Evolutionary conservation across 2,797 vertebrate species (phyloP).

Genomic region (Anolis apletophallus): DNA sequence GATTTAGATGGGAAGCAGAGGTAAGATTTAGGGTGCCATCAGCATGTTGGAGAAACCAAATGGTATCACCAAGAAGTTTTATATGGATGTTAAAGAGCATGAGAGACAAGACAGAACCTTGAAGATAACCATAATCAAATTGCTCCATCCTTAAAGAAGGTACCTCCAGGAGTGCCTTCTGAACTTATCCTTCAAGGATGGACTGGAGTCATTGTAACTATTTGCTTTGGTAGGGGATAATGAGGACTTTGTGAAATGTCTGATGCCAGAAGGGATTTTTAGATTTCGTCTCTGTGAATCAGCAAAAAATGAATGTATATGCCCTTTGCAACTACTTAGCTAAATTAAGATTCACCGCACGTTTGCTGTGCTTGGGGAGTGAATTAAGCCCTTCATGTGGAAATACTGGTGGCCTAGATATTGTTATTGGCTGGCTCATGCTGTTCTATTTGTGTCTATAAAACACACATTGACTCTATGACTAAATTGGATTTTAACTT

Average conservation of each 20-base stretch:
- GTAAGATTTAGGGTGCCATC: not conserved
- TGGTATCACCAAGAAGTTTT: not conserved
- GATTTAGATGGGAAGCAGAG: not conserved
- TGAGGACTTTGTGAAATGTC: not conserved
- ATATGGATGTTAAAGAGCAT: not conserved
- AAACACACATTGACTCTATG: conserved; percentile 25
- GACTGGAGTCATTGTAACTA: not conserved
- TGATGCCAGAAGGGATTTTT: not conserved
- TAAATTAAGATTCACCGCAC: not conserved
- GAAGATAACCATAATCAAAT: not conserved
- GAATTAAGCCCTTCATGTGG: conserved; percentile 8
- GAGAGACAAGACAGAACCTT: not conserved
- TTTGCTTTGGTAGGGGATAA: not conserved
- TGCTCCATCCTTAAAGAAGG: too few relatives aligned
- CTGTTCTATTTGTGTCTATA: conserved; percentile 20
- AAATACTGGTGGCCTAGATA: conserved; percentile 37
- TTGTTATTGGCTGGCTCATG: conserved; percentile 17
- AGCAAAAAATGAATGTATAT: not conserved
- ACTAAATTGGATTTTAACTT: conserved; percentile 34
- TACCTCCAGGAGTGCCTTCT: too few relatives aligned
- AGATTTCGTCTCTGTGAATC: not conserved
- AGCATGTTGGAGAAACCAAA: too few relatives aligned
- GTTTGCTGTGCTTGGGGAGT: conserved; percentile 17
- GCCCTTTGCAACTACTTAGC: not conserved
- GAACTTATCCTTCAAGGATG: too few relatives aligned